Evolutionary conservation across 2,888 invertebrate genomes (phyloP).

Genomic region (Dasysyrphus albostriatus): DNA sequence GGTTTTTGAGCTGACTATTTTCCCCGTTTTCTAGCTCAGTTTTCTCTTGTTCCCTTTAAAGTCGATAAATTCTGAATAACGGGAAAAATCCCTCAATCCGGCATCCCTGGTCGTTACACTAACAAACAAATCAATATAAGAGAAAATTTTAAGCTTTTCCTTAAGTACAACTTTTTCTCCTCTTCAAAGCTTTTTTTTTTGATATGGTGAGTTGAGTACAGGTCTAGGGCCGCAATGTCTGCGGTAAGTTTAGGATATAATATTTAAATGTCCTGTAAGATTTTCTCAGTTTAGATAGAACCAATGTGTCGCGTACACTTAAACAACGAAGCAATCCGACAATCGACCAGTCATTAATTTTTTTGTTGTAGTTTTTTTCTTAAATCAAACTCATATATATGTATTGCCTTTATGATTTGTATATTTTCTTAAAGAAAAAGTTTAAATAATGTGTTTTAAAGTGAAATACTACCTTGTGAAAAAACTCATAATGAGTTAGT

Average conservation of each 20-base stretch:
- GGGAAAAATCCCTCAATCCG: too few relatives aligned
- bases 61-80: too few relatives aligned
- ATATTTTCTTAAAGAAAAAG: not conserved
- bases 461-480: not conserved
- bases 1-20: too few relatives aligned
- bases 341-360: conserved; percentile 45
- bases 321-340: conserved; percentile 52
- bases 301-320: conserved; percentile 38
- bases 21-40: too few relatives aligned
- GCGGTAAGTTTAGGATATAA: conserved; percentile 15
- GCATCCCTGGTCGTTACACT: too few relatives aligned
- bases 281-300: conserved; percentile 49
- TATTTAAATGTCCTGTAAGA: conserved; percentile 32
- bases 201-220: conserved; percentile 6
- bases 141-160: not conserved
- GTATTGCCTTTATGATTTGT: not conserved
- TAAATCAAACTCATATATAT: not conserved
- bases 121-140: too few relatives aligned
- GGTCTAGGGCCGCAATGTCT: conserved; percentile 18
- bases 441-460: not conserved
- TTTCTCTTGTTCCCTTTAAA: too few relatives aligned
- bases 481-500: not conserved
- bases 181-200: not conserved
- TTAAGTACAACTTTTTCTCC: not conserved
- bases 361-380: conserved; percentile 2